phyloP scores from a whole-genome alignment of 2,888 invertebrate species.

The Electrophaes corylata region DNA sequence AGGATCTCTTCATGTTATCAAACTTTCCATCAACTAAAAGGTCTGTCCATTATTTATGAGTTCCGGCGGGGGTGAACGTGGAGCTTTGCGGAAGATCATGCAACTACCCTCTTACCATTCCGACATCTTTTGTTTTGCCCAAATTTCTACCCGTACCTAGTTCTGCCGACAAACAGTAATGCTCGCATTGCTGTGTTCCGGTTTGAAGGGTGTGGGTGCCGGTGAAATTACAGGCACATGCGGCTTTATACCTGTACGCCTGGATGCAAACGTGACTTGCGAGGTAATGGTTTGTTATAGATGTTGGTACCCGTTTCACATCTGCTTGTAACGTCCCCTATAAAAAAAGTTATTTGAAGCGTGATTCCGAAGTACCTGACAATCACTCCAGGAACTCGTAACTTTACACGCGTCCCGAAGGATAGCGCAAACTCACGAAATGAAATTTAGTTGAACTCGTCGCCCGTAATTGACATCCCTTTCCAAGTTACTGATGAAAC shows the following conservation, averaged over 20 bases:
- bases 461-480: conserved; percentile 12
- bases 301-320: no score
- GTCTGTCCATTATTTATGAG: conserved; percentile 13
- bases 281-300: no score
- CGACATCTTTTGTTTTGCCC: not conserved
- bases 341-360: not conserved
- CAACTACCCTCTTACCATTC: not conserved
- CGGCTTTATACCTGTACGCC: no score
- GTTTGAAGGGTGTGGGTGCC: no score
- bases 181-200: no score
- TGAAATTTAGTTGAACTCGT: conserved; percentile 10
- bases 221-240: no score
- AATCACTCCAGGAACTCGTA: not conserved
- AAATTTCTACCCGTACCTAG: not conserved
- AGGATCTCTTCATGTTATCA: conserved; percentile 4
- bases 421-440: conserved; percentile 14
- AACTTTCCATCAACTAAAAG: conserved; percentile 15
- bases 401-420: conserved; percentile 12
- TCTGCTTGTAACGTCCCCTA: no score
- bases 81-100: not conserved
- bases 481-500: not conserved
- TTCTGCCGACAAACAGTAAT: no score
- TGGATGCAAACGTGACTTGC: no score
- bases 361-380: not conserved
- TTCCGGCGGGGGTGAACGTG: not conserved